Base-by-base conservation (phyloP, 2,797 vertebrate genomes). In the Microcaecilia unicolor region DNA sequence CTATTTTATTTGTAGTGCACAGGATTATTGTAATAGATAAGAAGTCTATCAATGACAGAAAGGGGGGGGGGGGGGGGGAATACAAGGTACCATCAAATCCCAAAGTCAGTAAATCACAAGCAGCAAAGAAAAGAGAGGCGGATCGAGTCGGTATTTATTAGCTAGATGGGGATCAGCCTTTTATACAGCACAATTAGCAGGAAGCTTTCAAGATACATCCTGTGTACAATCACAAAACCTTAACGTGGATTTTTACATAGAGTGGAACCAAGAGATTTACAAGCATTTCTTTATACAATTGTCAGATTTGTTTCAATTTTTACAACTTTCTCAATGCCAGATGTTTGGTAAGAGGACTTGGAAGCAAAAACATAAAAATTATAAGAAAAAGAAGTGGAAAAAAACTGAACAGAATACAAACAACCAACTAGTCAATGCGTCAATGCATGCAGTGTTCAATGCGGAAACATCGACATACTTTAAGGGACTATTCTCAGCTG, bases 181-280 rank as follows among this genome's bases (percentile, higher is more conserved):
- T 93, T 92, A 80, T 90, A 93, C 83, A 90, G 81, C 90, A 98
- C 91, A 83, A 78, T 90, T 91, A 95, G 90, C 85, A 91, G 93
- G n/a, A 90, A 86, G 73, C 86, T 92, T 77, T 89, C 82, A 89
- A 83, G 74, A 87, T 90, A 97, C 88, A 87, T 85, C 83, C 82
- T 91, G 90, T 93, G 80, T 92, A 92, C 89, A 89, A 87, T 78
- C 92, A 98, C 91, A 89, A 91, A 95, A 96, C 83, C 84, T 90
- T 88, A 84, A 91, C 86, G 80, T 81, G 80, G 59, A 75, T 88
- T 94, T 96, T 91, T 92, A 91, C 89, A 92, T 73, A 73, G 77
- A 88, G 71, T 92, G 84, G 89, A 92, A 94, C 93, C 70, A 80
- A 90, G 83, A 84, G 83, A 84, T 96, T 85, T 94, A 97, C 86